Evolutionary conservation across 2,797 vertebrate species (phyloP).

Genomic region (Labroides dimidiatus): DNA sequence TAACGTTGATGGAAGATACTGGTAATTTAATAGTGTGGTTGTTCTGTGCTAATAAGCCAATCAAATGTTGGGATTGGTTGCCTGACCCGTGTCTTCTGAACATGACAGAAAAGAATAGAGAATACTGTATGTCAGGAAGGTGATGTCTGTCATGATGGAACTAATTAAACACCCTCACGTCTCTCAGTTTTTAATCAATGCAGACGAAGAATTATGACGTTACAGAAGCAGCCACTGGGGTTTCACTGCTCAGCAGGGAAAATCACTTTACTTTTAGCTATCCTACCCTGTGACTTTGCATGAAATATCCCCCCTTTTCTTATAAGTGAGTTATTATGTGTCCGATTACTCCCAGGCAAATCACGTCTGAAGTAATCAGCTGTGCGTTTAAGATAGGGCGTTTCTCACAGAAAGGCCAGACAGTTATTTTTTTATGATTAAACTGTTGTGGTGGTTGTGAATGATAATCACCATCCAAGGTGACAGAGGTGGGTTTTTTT

Average conservation of each 20-base stretch:
- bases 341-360: slow-evolving; percentile 53
- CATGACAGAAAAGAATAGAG: neutral
- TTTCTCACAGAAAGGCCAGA: slow-evolving; percentile 49
- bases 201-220: slow-evolving; percentile 58
- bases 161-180: slow-evolving; percentile 50
- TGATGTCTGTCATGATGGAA: slow-evolving; percentile 39
- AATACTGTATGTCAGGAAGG: slow-evolving; percentile 18
- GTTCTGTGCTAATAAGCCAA: slow-evolving; percentile 25
- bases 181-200: slow-evolving; percentile 67
- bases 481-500: slow-evolving; percentile 41
- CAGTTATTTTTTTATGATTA: slow-evolving; percentile 63
- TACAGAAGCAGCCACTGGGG: slow-evolving; percentile 37
- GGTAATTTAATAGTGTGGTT: slow-evolving; percentile 25
- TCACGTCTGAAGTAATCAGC: slow-evolving; percentile 41
- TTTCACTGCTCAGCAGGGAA: slow-evolving; percentile 42
- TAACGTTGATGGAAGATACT: slow-evolving; percentile 27
- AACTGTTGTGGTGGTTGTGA: slow-evolving; percentile 46
- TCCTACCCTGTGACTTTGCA: slow-evolving; percentile 49
- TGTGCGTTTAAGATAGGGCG: slow-evolving; percentile 55
- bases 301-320: slow-evolving; percentile 27
- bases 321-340: slow-evolving; percentile 54
- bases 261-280: neutral
- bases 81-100: neutral
- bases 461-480: slow-evolving; percentile 62
- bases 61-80: slow-evolving; percentile 14